Percentiles rank a stretch among this genome's conserved stretches.
Conservation (phyloP, 2,888 invertebrate genomes). For the Diachrysia chrysitis region DNA sequence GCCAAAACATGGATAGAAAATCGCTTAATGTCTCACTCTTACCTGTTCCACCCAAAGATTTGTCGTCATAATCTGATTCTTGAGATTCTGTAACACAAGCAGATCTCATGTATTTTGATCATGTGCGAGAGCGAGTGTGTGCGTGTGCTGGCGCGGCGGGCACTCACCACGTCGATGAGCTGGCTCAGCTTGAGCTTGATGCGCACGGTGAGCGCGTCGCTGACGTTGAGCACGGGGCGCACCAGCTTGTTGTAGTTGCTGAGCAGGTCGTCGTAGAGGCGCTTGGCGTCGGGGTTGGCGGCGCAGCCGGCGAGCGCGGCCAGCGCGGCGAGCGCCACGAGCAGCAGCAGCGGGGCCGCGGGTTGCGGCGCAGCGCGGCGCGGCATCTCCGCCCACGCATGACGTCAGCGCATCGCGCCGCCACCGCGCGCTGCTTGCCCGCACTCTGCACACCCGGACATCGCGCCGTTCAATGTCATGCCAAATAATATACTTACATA, state of each 20-base stretch:
- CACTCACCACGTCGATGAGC: slow-evolving; percentile 98
- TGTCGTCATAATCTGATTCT: slow-evolving; percentile 98
- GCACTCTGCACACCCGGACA: slow-evolving; percentile 25
- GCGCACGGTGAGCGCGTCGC: slow-evolving; percentile 97
- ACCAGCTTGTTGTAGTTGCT: slow-evolving; percentile 99
- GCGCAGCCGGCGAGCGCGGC: slow-evolving; percentile 91
- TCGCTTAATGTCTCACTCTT: slow-evolving; percentile 33
- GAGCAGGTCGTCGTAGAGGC: slow-evolving; percentile 98
- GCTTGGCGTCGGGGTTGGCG: slow-evolving; percentile 98
- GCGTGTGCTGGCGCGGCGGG: background rate
- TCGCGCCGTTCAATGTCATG: background rate
- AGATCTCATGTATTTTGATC: slow-evolving; percentile 3
- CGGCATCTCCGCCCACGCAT: slow-evolving; percentile 82
- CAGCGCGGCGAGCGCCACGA: slow-evolving; percentile 69
- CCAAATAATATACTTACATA: background rate
- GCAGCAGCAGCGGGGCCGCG: slow-evolving; percentile 76
- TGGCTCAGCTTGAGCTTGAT: slow-evolving; percentile 98
- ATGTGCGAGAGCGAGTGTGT: background rate
- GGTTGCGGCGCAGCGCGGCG: slow-evolving; percentile 79
- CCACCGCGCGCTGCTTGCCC: slow-evolving; percentile 66
- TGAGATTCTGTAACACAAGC: slow-evolving; percentile 93
- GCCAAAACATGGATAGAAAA: background rate
- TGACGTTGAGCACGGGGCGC: slow-evolving; percentile 98
- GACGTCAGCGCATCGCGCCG: slow-evolving; percentile 80
- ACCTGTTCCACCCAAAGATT: slow-evolving; percentile 96